Conservation (phyloP, 2,797 vertebrate genomes). For the Diplodus sargus region DNA sequence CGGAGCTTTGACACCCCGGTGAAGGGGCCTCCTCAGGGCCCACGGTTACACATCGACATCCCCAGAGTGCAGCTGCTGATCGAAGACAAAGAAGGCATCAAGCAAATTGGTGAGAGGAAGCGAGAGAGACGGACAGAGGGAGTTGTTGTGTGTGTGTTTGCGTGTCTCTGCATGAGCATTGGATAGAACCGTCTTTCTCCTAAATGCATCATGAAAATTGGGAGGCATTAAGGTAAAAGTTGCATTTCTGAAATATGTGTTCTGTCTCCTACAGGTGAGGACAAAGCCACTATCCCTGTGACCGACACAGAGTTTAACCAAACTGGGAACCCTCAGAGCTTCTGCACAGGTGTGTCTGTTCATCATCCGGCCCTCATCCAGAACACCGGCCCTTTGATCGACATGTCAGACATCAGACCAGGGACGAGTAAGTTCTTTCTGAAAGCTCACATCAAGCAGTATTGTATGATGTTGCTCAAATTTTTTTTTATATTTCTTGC, state of each 20-base stretch:
- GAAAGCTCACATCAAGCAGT: background rate
- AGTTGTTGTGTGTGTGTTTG: slow-evolving; percentile 17
- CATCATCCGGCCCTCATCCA: slow-evolving; percentile 98
- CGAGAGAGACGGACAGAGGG: slow-evolving; percentile 69
- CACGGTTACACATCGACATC: slow-evolving; percentile 97
- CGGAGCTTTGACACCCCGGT: slow-evolving; percentile 98
- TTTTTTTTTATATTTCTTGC: background rate
- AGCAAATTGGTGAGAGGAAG: slow-evolving; percentile 93
- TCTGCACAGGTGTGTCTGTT: slow-evolving; percentile 97
- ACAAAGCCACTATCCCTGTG: slow-evolving; percentile 97
- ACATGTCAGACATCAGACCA: slow-evolving; percentile 99
- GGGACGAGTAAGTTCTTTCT: slow-evolving; percentile 92
- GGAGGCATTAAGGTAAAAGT: background rate
- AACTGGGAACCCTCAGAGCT: slow-evolving; percentile 97
- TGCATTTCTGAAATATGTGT: background rate
- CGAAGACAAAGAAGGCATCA: slow-evolving; percentile 99
- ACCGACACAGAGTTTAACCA: slow-evolving; percentile 98
- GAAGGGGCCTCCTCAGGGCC: slow-evolving; percentile 98
- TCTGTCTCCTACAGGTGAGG: slow-evolving; percentile 87
- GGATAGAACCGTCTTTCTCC: background rate
- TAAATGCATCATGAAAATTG: background rate
- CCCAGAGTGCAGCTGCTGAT: slow-evolving; percentile 98
- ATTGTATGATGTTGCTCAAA: background rate
- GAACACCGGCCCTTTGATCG: slow-evolving; percentile 97
- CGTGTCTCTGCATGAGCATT: background rate